Evolutionary conservation across 2,113 vertebrate species (phyloP).

Genomic region (Oryctolagus cuniculus): mOryCun1.1 NC_091434.1:74595001-74595500

Average conservation of each 20-base stretch:
- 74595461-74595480: neutral
- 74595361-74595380: neutral
- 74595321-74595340: slow-evolving; percentile 34
- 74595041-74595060: slow-evolving; percentile 20
- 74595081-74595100: slow-evolving; percentile 17
- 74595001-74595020: neutral
- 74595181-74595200: slow-evolving; percentile 35
- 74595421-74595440: neutral
- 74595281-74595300: slow-evolving; percentile 28
- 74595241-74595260: neutral
- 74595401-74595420: neutral
- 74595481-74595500: neutral
- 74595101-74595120: neutral
- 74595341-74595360: neutral
- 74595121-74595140: slow-evolving; percentile 13
- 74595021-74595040: neutral
- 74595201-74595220: neutral
- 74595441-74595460: neutral
- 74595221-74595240: neutral
- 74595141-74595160: neutral
- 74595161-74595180: slow-evolving; percentile 15
- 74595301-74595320: neutral
- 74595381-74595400: slow-evolving; percentile 34
- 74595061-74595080: neutral
- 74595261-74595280: neutral